Conservation (phyloP, 1,140 invertebrate genomes). For the Anoplolepis gracilipes region DNA sequence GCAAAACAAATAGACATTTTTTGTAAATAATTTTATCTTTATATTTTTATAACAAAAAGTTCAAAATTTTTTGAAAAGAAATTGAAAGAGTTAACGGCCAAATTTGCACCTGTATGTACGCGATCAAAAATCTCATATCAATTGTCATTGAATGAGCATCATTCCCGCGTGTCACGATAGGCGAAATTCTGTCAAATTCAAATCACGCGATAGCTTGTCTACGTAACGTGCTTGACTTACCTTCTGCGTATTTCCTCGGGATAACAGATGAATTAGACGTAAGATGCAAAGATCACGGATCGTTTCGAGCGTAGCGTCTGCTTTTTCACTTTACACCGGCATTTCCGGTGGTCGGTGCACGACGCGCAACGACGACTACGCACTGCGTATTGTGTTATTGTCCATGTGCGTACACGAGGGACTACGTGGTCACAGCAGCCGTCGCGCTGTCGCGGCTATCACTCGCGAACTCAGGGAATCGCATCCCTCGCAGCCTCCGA, state of each 20-base stretch:
- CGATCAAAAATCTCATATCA: not conserved
- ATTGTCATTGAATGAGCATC: not conserved
- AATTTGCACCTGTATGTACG: not conserved
- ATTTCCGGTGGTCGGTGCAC: not conserved
- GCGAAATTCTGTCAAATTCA: slow-evolving; percentile 12
- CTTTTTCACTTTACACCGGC: slow-evolving; percentile 34
- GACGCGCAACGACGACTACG: not conserved
- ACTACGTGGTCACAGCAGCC: slow-evolving; percentile 35
- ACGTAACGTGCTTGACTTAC: not conserved
- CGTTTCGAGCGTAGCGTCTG: not conserved
- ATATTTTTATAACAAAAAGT: not conserved
- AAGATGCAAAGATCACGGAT: slow-evolving; percentile 8
- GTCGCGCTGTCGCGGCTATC: slow-evolving; percentile 25
- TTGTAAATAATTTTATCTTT: not conserved
- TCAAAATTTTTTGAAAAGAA: not conserved
- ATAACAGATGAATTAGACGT: slow-evolving; percentile 32
- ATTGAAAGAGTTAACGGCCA: slow-evolving; percentile 3
- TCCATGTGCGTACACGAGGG: slow-evolving; percentile 25
- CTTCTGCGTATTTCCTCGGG: slow-evolving; percentile 30
- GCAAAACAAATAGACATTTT: not conserved
- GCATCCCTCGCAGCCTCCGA: slow-evolving; percentile 47
- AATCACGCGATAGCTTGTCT: not conserved
- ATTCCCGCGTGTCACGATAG: too few relatives aligned
- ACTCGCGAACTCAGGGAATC: slow-evolving; percentile 45
- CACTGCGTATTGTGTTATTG: slow-evolving; percentile 32